Base-by-base conservation (phyloP, 1,140 invertebrate genomes). In the Penaeus indicus region DNA sequence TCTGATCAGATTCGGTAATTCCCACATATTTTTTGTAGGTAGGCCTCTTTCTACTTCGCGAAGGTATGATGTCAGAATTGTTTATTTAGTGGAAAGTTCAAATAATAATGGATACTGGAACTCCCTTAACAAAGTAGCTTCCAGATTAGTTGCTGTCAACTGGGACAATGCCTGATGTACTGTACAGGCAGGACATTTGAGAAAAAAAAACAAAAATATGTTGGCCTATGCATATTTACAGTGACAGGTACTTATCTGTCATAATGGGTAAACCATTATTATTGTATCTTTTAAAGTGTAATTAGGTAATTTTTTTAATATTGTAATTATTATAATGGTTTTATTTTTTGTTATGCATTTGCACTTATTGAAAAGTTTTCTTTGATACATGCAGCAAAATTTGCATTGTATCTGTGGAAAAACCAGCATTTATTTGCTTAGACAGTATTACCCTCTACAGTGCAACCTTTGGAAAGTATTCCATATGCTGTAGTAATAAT, bases 51-150 rank as follows among this genome's bases (percentile, higher is more conserved):
- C 64, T 80, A 47, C 60, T 81, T 64, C 61, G 69, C 10, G 77
- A 63, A 38, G 38, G 62, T 72, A 67, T 84, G 62, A 84, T 42
- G 54, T 54, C 54, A 54, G 54, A 11, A 54, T 54, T 84, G 32
- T 38, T 84, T 78, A 27, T 64, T 27, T 77, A 69, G 64, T 78
- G 75, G 32, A 78, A 42, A 63, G 75, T 78, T 77, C 54, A 84
- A 64, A 88, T 84, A 83, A 69, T 88, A 78, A 32, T 88, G 87
- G 87, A 88, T 88, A 77, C 81, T 88, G 87, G 69, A 88, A 83
- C 82, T 87, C 82, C 63, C 78, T 42, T 85, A 60, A 81, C 42
- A 38, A 62, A 81, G 78, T 87, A 62, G 54, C 62, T 87, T 72
- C 60, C 42, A 81, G 22, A 87, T 62, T 63, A 87, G 87, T 82